phyloP scores from a whole-genome alignment of 2,113 vertebrate species.

The Apodemus sylvaticus region DNA sequence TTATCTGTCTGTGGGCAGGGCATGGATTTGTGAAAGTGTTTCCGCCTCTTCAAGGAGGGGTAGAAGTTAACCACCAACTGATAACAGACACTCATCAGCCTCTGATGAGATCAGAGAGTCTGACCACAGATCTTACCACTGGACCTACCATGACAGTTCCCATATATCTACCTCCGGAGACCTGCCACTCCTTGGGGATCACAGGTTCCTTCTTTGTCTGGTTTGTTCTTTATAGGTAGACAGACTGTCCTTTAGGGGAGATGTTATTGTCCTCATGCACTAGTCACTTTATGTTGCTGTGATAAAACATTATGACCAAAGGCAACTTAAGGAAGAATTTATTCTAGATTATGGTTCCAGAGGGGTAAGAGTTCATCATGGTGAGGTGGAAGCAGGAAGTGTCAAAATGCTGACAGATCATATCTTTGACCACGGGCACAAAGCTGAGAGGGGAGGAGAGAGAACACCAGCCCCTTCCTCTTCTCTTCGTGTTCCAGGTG shows the following conservation, averaged over 20 bases:
- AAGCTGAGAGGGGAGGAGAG: neutral
- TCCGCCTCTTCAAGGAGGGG: neutral
- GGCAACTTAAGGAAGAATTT: neutral
- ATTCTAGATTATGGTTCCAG: neutral
- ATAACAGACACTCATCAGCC: neutral
- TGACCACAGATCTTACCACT: neutral
- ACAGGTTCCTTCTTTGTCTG: neutral
- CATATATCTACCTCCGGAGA: neutral
- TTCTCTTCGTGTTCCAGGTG: neutral
- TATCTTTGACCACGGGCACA: neutral
- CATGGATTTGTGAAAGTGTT: neutral
- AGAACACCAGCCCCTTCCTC: neutral
- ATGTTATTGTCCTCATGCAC: neutral
- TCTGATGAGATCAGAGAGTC: too few species aligned
- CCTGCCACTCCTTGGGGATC: neutral
- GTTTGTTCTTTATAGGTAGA: neutral
- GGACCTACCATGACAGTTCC: neutral
- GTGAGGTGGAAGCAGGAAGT: neutral
- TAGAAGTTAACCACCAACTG: neutral
- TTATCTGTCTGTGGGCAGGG: neutral
- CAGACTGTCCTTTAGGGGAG: neutral
- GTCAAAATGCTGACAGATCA: neutral
- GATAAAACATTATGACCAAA: neutral
- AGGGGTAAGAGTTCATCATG: neutral
- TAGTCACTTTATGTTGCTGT: neutral